These are phyloP conservation scores for Aphrophora alni DNA, from an alignment of 2,888 invertebrate genomes.

Conservation along the genomic window DNA sequence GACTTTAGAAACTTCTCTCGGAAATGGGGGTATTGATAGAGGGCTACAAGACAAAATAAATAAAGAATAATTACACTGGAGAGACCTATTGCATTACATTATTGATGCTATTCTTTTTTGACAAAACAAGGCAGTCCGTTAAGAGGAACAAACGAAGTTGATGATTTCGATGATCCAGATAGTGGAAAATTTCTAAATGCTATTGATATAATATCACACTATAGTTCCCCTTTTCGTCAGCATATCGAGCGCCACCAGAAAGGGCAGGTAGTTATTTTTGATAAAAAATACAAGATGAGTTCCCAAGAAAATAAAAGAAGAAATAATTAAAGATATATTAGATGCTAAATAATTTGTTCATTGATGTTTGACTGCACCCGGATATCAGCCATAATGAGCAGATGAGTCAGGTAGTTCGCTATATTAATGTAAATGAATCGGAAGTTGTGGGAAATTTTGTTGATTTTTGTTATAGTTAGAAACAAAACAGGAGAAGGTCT, in stretches of 20 bases:
- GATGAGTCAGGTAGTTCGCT: no score
- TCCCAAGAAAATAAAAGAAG: slow-evolving; percentile 17
- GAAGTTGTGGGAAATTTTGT: no score
- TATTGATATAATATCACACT: neutral
- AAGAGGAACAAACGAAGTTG: neutral
- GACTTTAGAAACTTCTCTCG: neutral
- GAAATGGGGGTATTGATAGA: neutral
- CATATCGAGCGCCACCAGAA: neutral
- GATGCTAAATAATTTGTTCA: slow-evolving; percentile 30
- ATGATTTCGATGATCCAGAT: neutral
- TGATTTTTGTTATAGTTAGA: no score
- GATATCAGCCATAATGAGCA: no score
- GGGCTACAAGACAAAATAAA: neutral
- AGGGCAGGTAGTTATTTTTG: neutral
- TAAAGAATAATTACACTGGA: neutral
- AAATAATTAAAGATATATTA: neutral
- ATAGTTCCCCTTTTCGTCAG: neutral
- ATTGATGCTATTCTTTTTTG: neutral
- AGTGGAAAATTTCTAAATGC: neutral
- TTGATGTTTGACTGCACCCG: no score
- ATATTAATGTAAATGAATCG: no score
- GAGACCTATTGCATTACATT: neutral
- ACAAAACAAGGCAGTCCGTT: neutral
- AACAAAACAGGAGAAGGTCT: no score
- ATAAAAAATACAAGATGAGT: neutral